Conservation (phyloP, 2,888 invertebrate genomes). For the Megalurothrips usitatus region DNA sequence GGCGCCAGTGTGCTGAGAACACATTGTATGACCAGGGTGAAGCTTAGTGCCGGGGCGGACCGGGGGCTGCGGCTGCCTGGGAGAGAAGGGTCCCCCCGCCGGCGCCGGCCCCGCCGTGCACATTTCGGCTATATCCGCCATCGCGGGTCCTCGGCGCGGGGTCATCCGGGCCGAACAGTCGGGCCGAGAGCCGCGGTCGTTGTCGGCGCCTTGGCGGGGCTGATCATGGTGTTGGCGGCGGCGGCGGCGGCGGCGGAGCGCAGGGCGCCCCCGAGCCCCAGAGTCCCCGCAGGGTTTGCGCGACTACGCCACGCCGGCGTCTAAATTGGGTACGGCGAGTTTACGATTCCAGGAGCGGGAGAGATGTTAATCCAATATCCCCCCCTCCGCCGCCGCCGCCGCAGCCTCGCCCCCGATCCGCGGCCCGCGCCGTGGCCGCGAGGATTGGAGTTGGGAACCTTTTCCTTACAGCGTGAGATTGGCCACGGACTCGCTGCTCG, state of each 20-base stretch:
- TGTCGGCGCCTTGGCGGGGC: too few species aligned
- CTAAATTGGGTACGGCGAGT: conserved; percentile 6
- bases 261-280: too few species aligned
- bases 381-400: neutral
- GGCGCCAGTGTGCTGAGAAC: neutral
- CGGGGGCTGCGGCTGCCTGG: neutral
- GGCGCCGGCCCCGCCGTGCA: too few species aligned
- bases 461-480: neutral
- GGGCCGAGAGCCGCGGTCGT: too few species aligned
- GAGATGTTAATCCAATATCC: conserved; percentile 23
- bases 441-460: neutral
- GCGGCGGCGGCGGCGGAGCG: neutral
- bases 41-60: neutral
- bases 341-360: neutral
- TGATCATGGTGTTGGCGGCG: neutral
- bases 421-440: neutral
- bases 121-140: too few species aligned
- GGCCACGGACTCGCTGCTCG: neutral
- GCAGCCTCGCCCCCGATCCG: too few species aligned
- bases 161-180: neutral
- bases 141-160: neutral
- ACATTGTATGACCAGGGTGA: neutral
- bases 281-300: neutral
- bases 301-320: neutral
- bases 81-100: too few species aligned